Evolutionary conservation across 1,140 invertebrate genomes (phyloP).

Genomic region (Bombyx mori): DNA sequence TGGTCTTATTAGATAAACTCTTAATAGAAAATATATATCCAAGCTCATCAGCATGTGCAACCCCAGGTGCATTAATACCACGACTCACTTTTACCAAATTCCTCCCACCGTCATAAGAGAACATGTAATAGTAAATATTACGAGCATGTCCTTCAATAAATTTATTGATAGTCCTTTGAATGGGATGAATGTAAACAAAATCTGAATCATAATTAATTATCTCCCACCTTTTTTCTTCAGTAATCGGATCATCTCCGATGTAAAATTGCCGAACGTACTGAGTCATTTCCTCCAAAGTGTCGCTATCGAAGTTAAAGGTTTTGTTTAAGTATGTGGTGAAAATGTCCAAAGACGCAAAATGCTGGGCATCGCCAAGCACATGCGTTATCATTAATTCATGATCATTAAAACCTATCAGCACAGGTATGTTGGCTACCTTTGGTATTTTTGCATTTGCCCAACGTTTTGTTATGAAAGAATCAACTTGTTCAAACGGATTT

Average conservation of each 20-base stretch:
- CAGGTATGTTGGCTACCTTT: conserved; percentile 24
- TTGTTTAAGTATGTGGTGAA: conserved; percentile 14
- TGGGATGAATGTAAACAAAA: conserved; percentile 25
- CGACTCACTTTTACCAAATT: conserved; percentile 9
- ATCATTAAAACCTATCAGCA: conserved; percentile 25
- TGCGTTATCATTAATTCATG: conserved; percentile 16
- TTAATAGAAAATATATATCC: conserved; percentile 26
- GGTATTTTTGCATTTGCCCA: conserved; percentile 20
- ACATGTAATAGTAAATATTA: conserved; percentile 28
- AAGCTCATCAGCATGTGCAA: conserved; percentile 27
- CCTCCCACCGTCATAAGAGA: conserved; percentile 28
- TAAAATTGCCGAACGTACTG: conserved; percentile 24
- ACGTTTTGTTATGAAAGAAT: conserved; percentile 22
- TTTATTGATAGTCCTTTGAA: conserved; percentile 23
- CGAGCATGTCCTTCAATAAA: conserved; percentile 23
- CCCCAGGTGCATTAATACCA: conserved; percentile 15
- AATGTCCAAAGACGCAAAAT: conserved; percentile 16
- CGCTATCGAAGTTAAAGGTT: conserved; percentile 20
- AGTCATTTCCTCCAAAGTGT: conserved; percentile 9
- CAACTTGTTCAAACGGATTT: conserved; percentile 13
- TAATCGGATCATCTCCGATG: conserved; percentile 24
- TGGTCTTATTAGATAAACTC: conserved; percentile 5
- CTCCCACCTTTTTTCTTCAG: conserved; percentile 10
- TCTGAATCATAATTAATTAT: conserved; percentile 28
- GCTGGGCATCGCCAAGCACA: conserved; percentile 8